Evolutionary conservation across 2,113 vertebrate genomes (phyloP).

Genomic region (Electrona antarctica): DNA sequence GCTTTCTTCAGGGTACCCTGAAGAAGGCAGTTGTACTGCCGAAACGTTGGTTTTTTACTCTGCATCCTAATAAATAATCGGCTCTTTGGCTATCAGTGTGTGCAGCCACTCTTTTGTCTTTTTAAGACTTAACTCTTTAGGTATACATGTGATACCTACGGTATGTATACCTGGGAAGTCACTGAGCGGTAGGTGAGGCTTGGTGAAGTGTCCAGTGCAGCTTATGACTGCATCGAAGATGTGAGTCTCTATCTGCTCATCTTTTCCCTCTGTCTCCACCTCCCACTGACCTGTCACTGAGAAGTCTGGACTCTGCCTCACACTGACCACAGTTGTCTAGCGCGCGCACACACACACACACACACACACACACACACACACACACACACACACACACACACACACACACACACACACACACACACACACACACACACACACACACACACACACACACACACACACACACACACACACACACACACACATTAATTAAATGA

Average conservation of each 20-base stretch:
- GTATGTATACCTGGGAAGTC: conserved; percentile 83
- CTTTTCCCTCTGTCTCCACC: conserved; percentile 75
- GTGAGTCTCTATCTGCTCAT: conserved; percentile 43
- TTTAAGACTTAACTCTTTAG: no score
- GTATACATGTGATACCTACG: no score
- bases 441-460: background rate
- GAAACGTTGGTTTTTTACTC: no score
- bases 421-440: background rate
- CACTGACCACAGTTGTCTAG: conserved; percentile 80
- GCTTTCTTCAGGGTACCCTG: no score
- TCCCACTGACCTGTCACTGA: conserved; percentile 84
- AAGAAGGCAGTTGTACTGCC: no score
- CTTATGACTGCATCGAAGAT: conserved; percentile 88
- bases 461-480: conserved; percentile 12
- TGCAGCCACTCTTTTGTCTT: no score
- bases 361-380: background rate
- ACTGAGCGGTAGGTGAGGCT: conserved; percentile 78
- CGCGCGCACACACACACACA: conserved; percentile 25
- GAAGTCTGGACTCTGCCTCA: conserved; percentile 79
- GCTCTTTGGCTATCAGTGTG: no score
- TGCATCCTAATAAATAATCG: no score
- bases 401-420: conserved; percentile 1
- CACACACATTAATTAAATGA: no score
- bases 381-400: background rate
- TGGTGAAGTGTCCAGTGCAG: conserved; percentile 81